phyloP scores from a whole-genome alignment of 2,888 invertebrate species.

The Ophion obscuratus region DNA sequence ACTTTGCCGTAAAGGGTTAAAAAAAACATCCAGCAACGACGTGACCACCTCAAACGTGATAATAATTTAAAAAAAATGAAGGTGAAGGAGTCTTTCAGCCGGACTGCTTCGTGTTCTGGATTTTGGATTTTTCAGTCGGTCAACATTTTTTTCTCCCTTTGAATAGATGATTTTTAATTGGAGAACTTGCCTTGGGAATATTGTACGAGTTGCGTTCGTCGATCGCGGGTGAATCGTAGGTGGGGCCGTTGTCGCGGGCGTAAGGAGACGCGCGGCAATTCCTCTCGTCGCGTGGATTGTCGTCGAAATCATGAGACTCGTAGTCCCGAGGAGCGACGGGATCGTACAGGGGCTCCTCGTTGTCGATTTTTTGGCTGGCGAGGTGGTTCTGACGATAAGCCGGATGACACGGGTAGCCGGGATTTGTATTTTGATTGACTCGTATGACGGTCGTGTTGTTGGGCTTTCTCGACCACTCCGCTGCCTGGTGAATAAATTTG shows the following conservation, averaged over 20 bases:
- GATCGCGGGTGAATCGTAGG: slow-evolving; percentile 72
- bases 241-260: slow-evolving; percentile 70
- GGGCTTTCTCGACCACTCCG: slow-evolving; percentile 81
- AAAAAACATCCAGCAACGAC: too few species aligned
- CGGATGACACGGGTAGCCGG: slow-evolving; percentile 65
- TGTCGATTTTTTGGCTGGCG: slow-evolving; percentile 70
- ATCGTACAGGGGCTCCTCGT: slow-evolving; percentile 81
- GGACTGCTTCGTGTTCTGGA: too few species aligned
- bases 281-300: slow-evolving; percentile 80
- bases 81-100: too few species aligned
- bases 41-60: too few species aligned
- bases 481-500: slow-evolving; percentile 69
- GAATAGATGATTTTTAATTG: too few species aligned
- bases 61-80: too few species aligned
- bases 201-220: slow-evolving; percentile 73
- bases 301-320: slow-evolving; percentile 82
- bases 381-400: slow-evolving; percentile 67
- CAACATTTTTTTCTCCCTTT: not conserved
- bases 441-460: slow-evolving; percentile 83
- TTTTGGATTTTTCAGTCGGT: not conserved
- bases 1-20: too few species aligned
- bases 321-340: slow-evolving; percentile 81
- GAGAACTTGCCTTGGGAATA: slow-evolving; percentile 74
- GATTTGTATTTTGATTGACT: slow-evolving; percentile 80
- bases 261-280: slow-evolving; percentile 77